A percentile compares a stretch with the other conserved stretches of the same genome.
phyloP scores from a whole-genome alignment of 2,888 invertebrate genomes.

The Abscondita cerata region DNA sequence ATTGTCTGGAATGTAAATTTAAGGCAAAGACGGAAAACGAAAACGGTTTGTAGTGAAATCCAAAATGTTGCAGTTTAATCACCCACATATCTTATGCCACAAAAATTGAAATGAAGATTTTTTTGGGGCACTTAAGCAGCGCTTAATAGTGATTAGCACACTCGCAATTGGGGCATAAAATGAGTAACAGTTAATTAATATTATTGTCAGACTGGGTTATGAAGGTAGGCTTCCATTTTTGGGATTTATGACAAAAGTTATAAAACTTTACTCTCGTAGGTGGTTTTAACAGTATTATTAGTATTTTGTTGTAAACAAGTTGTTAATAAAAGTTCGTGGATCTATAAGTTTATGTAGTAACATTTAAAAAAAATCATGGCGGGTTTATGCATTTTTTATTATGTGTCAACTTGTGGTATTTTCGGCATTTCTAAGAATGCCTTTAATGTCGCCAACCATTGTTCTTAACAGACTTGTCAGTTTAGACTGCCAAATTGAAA shows the following conservation, averaged over 20 bases:
- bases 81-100: too few relatives aligned
- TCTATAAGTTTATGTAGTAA: not conserved
- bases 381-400: not conserved
- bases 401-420: not conserved
- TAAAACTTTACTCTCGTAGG: slow-evolving; percentile 20
- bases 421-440: slow-evolving; percentile 22
- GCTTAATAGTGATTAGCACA: too few relatives aligned
- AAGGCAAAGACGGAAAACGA: too few relatives aligned
- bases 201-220: too few relatives aligned
- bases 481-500: slow-evolving; percentile 23
- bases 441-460: slow-evolving; percentile 21
- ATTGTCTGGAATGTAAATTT: too few relatives aligned
- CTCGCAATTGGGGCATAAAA: too few relatives aligned
- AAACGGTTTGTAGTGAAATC: too few relatives aligned
- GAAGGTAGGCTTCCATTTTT: slow-evolving; percentile 11
- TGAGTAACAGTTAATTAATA: too few relatives aligned
- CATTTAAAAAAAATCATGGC: too few relatives aligned
- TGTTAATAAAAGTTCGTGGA: slow-evolving; percentile 5
- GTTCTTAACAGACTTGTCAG: slow-evolving; percentile 19
- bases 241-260: slow-evolving; percentile 14
- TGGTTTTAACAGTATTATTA: slow-evolving; percentile 24
- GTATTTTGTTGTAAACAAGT: slow-evolving; percentile 21
- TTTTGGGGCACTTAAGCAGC: too few relatives aligned
- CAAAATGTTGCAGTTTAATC: too few relatives aligned
- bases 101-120: too few relatives aligned